These are phyloP conservation scores for Scaptomyza montana DNA, from an alignment of 1,140 invertebrate genomes.

Conservation along the genomic window DNA sequence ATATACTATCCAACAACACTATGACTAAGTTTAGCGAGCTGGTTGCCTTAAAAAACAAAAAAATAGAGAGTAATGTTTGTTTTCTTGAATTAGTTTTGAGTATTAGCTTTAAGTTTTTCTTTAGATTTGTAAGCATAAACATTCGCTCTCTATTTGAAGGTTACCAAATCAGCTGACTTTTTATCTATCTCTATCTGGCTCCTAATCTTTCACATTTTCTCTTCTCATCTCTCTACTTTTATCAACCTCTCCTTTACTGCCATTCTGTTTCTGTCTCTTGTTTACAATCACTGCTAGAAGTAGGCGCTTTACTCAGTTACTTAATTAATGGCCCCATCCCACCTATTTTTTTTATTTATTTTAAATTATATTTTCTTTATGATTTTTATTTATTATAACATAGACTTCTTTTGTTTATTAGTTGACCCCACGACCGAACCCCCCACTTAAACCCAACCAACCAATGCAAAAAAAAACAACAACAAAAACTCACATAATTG, in stretches of 20 bases:
- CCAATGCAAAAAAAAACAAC: neutral
- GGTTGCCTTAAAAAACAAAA: neutral
- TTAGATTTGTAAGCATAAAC: conserved; percentile 7
- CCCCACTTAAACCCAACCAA: neutral
- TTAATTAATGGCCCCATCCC: neutral
- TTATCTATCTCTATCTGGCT: conserved; percentile 1
- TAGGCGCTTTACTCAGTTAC: conserved; percentile 14
- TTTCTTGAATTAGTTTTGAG: conserved; percentile 1
- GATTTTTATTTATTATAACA: conserved; percentile 1
- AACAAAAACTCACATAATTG: neutral
- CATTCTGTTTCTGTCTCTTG: conserved; percentile 2
- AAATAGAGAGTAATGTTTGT: conserved; percentile 10
- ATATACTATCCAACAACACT: neutral
- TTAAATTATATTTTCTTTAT: conserved; percentile 19
- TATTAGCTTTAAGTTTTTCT: conserved; percentile 10
- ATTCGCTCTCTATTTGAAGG: conserved; percentile 8
- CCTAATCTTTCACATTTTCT: neutral
- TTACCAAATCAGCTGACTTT: neutral
- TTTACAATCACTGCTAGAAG: neutral
- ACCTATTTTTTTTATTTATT: neutral
- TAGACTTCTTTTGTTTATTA: conserved; percentile 16
- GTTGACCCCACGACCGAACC: neutral
- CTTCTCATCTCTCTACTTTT: neutral
- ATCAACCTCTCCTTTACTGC: neutral
- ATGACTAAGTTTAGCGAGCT: neutral